These are phyloP conservation scores for Magallana nippona DNA, from an alignment of 2,888 invertebrate genomes.

Conservation along the genomic window DNA sequence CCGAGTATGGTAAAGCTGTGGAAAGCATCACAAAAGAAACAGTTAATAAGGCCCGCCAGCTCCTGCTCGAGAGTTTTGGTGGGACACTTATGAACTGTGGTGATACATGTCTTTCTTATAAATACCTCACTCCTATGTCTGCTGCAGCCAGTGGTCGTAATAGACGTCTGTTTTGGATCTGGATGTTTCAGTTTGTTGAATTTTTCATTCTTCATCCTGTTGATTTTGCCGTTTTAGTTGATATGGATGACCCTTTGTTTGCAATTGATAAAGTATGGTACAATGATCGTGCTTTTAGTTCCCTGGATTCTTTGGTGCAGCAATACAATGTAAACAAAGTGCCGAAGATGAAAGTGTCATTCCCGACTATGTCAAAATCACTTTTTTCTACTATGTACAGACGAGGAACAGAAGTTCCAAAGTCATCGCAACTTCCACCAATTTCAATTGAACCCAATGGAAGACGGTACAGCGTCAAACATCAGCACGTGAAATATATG, in stretches of 20 bases:
- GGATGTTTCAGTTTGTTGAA: constrained; percentile 60
- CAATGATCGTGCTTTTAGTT: constrained; percentile 58
- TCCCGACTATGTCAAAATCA: constrained; percentile 46
- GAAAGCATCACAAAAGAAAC: constrained; percentile 45
- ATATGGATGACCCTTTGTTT: constrained; percentile 60
- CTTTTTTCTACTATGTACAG: constrained; percentile 52
- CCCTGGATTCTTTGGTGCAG: constrained; percentile 44
- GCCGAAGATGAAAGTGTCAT: constrained; percentile 29
- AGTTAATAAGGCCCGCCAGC: constrained; percentile 55
- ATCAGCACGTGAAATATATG: constrained; percentile 68
- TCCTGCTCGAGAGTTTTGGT: constrained; percentile 69
- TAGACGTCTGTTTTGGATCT: constrained; percentile 64
- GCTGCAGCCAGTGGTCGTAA: constrained; percentile 55
- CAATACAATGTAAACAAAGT: constrained; percentile 34
- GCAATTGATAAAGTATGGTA: constrained; percentile 62
- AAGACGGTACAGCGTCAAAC: constrained; percentile 69
- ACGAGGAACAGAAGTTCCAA: constrained; percentile 57
- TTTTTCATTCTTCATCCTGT: constrained; percentile 66
- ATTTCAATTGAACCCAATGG: constrained; percentile 70
- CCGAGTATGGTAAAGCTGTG: constrained; percentile 55
- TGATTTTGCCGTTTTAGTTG: constrained; percentile 67
- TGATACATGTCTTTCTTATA: constrained; percentile 61
- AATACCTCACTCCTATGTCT: constrained; percentile 60
- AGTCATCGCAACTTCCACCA: constrained; percentile 60
- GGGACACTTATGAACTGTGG: constrained; percentile 61